Base-by-base conservation (phyloP, 2,888 invertebrate species). In the Nephrocerus scutellatus region DNA sequence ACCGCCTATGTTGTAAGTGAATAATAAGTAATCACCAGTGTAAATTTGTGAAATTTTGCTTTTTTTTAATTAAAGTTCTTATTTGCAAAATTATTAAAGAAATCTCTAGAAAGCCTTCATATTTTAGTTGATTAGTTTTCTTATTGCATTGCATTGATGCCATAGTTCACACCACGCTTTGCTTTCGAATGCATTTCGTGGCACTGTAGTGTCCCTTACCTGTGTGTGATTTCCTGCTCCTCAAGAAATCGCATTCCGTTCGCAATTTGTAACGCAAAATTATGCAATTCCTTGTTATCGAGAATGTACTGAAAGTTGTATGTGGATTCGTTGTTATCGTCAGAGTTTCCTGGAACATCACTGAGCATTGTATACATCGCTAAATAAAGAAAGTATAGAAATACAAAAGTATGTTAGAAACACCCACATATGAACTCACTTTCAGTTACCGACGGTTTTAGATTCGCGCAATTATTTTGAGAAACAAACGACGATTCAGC, bases 211-310 rank as follows among this genome's bases (percentile, higher is more conserved):
- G n/a, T n/a, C n/a, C n/a, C 58, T 55, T 53, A 81, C 81, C 81
- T 74, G 57, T 85, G 85, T 0, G 81, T 80, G 18, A 85, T 80
- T 7, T 76, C 74, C 43, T 77, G 74, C 20, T 72, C 72, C 56
- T 85, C 84, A 30, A 86, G 68, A 62, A 83, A 80, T 13, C 74
- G 73, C 89, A 90, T 90, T 6, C 89, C 89, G 41, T 73, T 69
- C 0, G 87, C 84, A 16, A 89, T 83, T 66, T 89, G 88, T 10
- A 82, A 56, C 0, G 87, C 84, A 56, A 87, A 89, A 14, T 76
- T 74, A 35, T 83, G 73, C 62, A 87, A 59, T 53, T 80, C 79
- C 3, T 61, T 64, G 22, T 72, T 60, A 40, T 73, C 66, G 12
- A 75, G 55, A 3, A 66, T 55, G 29, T 63, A 66, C 39, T 69